phyloP scores from a whole-genome alignment of 2,113 vertebrate genomes.

The Alces alces region DNA sequence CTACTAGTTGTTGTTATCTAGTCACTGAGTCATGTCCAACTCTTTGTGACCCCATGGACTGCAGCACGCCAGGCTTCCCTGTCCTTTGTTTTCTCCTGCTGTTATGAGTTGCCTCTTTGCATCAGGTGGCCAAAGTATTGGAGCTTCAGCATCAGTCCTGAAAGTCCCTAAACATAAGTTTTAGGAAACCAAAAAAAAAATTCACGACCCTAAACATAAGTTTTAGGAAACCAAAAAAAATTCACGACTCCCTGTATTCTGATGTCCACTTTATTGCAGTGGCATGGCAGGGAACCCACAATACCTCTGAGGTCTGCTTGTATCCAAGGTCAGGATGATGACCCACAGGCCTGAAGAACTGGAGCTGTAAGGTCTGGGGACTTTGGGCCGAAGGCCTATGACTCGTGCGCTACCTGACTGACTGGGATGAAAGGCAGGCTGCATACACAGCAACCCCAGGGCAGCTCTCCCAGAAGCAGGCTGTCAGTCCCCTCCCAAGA shows the following conservation, averaged over 20 bases:
- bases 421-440: not conserved
- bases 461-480: not conserved
- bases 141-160: not conserved
- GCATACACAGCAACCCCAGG: rapidly evolving
- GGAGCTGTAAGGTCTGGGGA: not conserved
- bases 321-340: rapidly evolving
- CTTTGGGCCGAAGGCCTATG: rapidly evolving
- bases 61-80: not conserved
- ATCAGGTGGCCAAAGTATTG: not conserved
- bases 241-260: not conserved
- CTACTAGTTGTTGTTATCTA: not conserved
- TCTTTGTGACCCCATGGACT: not conserved
- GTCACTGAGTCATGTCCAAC: not conserved
- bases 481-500: too few species aligned
- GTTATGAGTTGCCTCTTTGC: not conserved
- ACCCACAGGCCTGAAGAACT: not conserved
- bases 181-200: not conserved
- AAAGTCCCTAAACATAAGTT: not conserved
- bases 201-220: not conserved
- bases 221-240: not conserved
- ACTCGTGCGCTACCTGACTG: rapidly evolving
- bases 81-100: not conserved
- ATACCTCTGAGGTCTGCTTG: not conserved
- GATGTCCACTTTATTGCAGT: not conserved
- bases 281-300: not conserved